A percentile compares a stretch with the other conserved stretches of the same genome.
Conservation (phyloP, 2,797 vertebrate species). For the Schizopygopsis pylzovi region DNA sequence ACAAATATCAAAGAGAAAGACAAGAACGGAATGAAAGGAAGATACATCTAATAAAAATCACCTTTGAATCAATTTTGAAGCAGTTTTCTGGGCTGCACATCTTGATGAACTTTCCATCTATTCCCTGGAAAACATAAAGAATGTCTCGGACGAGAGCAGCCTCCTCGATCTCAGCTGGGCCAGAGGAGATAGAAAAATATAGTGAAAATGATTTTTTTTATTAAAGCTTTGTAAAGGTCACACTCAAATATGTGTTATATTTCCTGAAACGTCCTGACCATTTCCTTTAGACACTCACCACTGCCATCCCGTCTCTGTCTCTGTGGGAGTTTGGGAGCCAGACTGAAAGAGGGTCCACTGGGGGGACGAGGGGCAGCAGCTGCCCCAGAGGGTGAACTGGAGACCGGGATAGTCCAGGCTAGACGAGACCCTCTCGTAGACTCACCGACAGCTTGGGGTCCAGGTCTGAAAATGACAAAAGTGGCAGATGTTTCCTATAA, state of each 20-base stretch:
- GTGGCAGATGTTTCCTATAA: background rate
- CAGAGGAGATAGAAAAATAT: conserved; percentile 38
- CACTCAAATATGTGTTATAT: background rate
- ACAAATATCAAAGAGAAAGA: background rate
- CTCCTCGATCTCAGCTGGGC: conserved; percentile 86
- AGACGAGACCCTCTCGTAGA: conserved; percentile 87
- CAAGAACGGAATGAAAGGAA: conserved; percentile 24
- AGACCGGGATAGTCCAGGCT: conserved; percentile 87
- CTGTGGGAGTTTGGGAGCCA: conserved; percentile 73
- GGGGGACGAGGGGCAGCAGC: conserved; percentile 80
- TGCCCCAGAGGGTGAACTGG: conserved; percentile 81
- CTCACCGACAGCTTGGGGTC: conserved; percentile 77
- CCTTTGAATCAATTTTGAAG: conserved; percentile 95
- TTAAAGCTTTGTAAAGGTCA: conserved; percentile 8
- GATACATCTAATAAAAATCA: conserved; percentile 63
- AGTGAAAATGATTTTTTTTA: background rate
- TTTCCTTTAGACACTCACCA: conserved; percentile 61
- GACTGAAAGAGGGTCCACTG: conserved; percentile 74
- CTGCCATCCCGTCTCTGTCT: conserved; percentile 80
- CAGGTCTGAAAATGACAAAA: conserved; percentile 65
- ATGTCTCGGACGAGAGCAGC: conserved; percentile 92
- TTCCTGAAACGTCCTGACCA: background rate
- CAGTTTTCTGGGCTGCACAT: conserved; percentile 91
- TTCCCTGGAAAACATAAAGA: conserved; percentile 98
- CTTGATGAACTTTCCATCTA: conserved; percentile 96